Conservation (phyloP, 2,113 vertebrate species). For the Sterna hirundo region DNA sequence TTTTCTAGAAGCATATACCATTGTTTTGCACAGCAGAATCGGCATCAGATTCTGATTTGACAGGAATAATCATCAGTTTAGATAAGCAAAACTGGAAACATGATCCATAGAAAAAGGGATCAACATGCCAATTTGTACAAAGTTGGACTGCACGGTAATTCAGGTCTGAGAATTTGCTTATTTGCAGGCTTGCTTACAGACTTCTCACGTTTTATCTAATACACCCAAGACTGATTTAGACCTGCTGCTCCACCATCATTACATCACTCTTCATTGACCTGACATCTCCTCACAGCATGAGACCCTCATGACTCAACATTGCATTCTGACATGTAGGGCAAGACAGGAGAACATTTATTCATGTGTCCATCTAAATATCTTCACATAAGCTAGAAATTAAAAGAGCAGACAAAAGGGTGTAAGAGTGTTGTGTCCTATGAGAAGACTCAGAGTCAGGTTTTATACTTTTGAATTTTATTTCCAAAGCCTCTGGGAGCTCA, state of each 20-base stretch:
- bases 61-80: neutral
- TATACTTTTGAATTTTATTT: neutral
- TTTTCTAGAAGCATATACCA: neutral
- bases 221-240: neutral
- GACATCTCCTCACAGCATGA: neutral
- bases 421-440: neutral
- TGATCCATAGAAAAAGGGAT: neutral
- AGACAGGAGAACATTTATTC: neutral
- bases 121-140: neutral
- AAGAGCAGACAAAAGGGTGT: neutral
- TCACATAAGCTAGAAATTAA: neutral
- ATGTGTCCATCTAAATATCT: neutral
- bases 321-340: neutral
- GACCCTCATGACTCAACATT: neutral
- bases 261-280: neutral
- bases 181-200: neutral
- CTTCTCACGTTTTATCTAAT: neutral
- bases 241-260: neutral
- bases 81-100: neutral
- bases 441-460: neutral
- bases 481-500: neutral
- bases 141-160: neutral
- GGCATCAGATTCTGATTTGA: neutral
- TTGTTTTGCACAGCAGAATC: neutral
- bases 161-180: neutral